A percentile compares a stretch with the other conserved stretches of the same genome.
phyloP scores from a whole-genome alignment of 2,797 vertebrate species.

The Sparus aurata region DNA sequence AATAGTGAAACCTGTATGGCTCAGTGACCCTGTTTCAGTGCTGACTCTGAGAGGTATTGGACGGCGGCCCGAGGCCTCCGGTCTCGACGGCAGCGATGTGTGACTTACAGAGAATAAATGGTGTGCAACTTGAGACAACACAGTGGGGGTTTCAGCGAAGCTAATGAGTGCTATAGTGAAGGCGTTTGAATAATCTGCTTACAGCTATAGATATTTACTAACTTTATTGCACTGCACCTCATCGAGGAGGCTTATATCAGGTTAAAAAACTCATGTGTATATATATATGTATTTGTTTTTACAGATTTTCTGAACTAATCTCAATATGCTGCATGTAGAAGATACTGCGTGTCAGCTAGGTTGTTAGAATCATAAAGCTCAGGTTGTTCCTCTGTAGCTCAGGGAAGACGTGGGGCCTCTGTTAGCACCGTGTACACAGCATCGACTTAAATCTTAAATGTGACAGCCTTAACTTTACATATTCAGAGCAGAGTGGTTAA shows the following conservation, averaged over 20 bases:
- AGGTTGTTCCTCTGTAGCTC: conserved; percentile 27
- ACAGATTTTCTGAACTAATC: conserved; percentile 12
- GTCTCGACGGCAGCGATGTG: conserved; percentile 35
- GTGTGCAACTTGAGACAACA: conserved; percentile 3
- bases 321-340: conserved; percentile 1
- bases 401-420: conserved; percentile 43
- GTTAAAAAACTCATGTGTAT: background rate
- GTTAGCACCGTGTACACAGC: conserved; percentile 38
- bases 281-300: background rate
- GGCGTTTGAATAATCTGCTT: conserved; percentile 9
- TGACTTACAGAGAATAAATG: conserved; percentile 23
- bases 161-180: conserved; percentile 23
- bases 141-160: conserved; percentile 14
- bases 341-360: conserved; percentile 21
- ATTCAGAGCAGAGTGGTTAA: conserved; percentile 22
- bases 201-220: conserved; percentile 14
- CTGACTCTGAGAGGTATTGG: conserved; percentile 69
- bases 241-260: conserved; percentile 21
- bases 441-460: background rate
- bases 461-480: conserved; percentile 32
- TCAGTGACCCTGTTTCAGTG: conserved; percentile 67
- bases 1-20: conserved; percentile 60
- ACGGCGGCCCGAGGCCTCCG: conserved; percentile 48
- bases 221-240: conserved; percentile 60
- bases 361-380: conserved; percentile 43